A percentile compares a stretch with the other conserved stretches of the same genome.
These are phyloP conservation scores for Chrysolina americana DNA, from an alignment of 2,888 invertebrate genomes.

Conservation along the genomic window DNA sequence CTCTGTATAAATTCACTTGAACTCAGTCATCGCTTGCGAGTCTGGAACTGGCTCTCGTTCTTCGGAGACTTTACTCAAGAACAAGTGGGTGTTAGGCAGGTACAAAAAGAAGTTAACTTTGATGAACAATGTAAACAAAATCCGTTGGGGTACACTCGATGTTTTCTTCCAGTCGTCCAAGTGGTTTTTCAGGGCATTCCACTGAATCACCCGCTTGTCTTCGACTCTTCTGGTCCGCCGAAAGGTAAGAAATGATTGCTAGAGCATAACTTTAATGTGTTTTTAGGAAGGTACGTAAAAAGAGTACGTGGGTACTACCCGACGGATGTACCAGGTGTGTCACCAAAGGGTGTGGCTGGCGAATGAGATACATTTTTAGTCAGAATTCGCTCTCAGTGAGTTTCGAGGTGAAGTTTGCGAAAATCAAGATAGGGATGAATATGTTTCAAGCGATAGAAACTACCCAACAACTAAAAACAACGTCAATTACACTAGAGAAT, in stretches of 20 bases:
- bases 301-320: slow-evolving; percentile 14
- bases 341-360: background rate
- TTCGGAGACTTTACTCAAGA: slow-evolving; percentile 45
- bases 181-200: slow-evolving; percentile 64
- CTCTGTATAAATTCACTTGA: slow-evolving; percentile 23
- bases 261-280: slow-evolving; percentile 50
- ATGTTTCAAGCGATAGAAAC: no score
- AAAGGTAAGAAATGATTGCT: slow-evolving; percentile 56
- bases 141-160: slow-evolving; percentile 50
- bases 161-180: slow-evolving; percentile 61
- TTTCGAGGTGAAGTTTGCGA: background rate
- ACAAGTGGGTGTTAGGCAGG: slow-evolving; percentile 60
- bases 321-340: slow-evolving; percentile 17
- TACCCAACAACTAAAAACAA: no score
- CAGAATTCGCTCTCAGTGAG: background rate
- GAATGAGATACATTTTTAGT: background rate
- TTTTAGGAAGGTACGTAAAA: slow-evolving; percentile 37
- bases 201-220: slow-evolving; percentile 31
- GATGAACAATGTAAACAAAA: slow-evolving; percentile 36
- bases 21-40: slow-evolving; percentile 26
- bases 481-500: no score
- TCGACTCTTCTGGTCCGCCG: slow-evolving; percentile 39
- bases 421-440: background rate
- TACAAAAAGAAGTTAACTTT: slow-evolving; percentile 56
- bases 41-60: slow-evolving; percentile 35